phyloP scores from a whole-genome alignment of 2,113 vertebrate genomes.

The Pseudonaja textilis region DNA sequence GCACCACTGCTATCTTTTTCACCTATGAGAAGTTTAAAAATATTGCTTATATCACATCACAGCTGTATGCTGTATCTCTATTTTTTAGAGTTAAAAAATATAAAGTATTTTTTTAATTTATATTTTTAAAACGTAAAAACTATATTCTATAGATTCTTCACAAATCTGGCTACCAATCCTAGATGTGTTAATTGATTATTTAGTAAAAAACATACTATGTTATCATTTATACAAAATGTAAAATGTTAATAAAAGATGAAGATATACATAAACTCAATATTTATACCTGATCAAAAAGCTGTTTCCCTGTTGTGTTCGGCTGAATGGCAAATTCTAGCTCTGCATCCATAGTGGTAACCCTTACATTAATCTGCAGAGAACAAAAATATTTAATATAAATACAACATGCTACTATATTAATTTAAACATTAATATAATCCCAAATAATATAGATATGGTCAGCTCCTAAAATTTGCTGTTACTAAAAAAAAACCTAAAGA shows the following conservation, averaged over 20 bases:
- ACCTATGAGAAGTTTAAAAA: neutral
- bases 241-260: neutral
- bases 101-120: neutral
- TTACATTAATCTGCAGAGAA: constrained; percentile 77
- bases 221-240: neutral
- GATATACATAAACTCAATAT: neutral
- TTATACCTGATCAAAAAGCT: constrained; percentile 80
- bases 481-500: neutral
- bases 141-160: neutral
- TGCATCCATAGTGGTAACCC: constrained; percentile 84
- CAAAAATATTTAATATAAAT: constrained; percentile 34
- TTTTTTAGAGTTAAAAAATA: neutral
- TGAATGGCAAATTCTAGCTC: constrained; percentile 85
- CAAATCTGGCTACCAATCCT: neutral
- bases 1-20: neutral
- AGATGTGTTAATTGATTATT: neutral
- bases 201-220: neutral
- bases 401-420: neutral
- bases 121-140: neutral
- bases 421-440: neutral
- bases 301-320: constrained; percentile 83
- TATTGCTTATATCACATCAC: neutral
- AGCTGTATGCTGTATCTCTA: too few relatives aligned
- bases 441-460: neutral
- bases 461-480: neutral